Evolutionary conservation across 2,888 invertebrate species (phyloP), one percentile per base, ranked within the genome.

Genomic region (Calliphora vomitoria): DNA sequence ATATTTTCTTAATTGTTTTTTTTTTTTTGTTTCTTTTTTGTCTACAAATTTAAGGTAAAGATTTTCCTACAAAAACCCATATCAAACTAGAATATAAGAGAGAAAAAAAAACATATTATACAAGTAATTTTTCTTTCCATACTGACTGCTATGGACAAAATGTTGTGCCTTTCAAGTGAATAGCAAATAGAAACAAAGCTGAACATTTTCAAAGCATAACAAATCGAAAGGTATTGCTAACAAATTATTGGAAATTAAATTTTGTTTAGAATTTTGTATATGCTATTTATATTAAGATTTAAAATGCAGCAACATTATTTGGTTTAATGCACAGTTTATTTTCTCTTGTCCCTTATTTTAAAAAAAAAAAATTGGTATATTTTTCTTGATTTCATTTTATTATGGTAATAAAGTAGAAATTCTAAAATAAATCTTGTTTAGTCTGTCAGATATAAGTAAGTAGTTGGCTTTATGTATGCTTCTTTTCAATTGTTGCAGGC

Each of bases 341-440:
- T 38, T 20, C 15, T 62, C 3, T 25, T 44, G 15, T 25, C 1
- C 25, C 25, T 1, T 25, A 25, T 25, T 25, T 25, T 1, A 1
- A 25, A 25, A 2, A 1, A 25, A 25, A 25, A 25, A 25, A 1
- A 2, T 25, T 25, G 25, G 25, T 25, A 41, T 5, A 3, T n/a
- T 25, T 41, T 74, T 55, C 18, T 55, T 74, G 8, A 13, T 10
- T 62, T 68, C 8, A 18, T 44, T 66, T 72, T 72, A 31, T 64
- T 81, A 35, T 8, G 8, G 74, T 5, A 66, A 66, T 74, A 74
- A 69, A 60, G 10, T 15, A 58, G 25, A 44, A 74, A 74, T 35
- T 35, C 18, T 31, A 31, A 64, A 71, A 83, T 83, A 83, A 83
- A 83, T 83, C 83, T 83, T 83, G 44, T 78, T 83, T 83, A 83